Conservation (phyloP, 53 echinoderm and acorn worm species). For the Luidia sarsii region DNA sequence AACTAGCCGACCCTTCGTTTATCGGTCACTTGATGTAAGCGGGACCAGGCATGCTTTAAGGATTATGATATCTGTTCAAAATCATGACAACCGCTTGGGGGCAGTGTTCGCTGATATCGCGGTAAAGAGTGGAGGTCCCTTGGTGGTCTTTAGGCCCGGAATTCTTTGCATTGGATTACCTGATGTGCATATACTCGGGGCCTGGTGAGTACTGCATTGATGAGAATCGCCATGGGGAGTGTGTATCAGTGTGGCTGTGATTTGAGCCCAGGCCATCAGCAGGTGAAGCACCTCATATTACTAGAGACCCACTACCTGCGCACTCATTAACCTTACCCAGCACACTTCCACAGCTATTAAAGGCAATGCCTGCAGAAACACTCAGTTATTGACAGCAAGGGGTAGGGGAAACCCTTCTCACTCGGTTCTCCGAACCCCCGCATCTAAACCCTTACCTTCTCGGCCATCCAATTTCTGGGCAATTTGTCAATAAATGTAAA, state of each 20-base stretch:
- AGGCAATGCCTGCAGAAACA: slow-evolving; percentile 51
- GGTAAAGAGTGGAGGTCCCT: slow-evolving; percentile 46
- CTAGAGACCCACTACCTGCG: slow-evolving; percentile 46
- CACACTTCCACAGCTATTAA: slow-evolving; percentile 56
- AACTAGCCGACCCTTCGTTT: too few species aligned
- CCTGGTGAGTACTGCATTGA: slow-evolving; percentile 26
- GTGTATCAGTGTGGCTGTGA: slow-evolving; percentile 41
- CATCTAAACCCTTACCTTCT: slow-evolving; percentile 52
- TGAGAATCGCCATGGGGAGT: slow-evolving; percentile 53
- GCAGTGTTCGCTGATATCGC: slow-evolving; percentile 35
- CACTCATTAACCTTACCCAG: slow-evolving; percentile 51
- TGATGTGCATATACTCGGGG: too few species aligned
- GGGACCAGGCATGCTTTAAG: neutral
- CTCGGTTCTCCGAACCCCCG: slow-evolving; percentile 11
- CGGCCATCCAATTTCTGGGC: slow-evolving; percentile 41
- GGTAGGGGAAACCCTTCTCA: slow-evolving; percentile 17
- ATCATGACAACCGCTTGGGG: slow-evolving; percentile 32
- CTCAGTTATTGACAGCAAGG: slow-evolving; percentile 48
- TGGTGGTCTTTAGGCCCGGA: slow-evolving; percentile 37
- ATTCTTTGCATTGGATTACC: slow-evolving; percentile 51
- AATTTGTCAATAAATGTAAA: slow-evolving; percentile 59
- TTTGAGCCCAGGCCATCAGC: slow-evolving; percentile 38
- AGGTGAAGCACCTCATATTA: slow-evolving; percentile 57
- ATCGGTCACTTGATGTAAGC: neutral
- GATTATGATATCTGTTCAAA: slow-evolving; percentile 28